Base-by-base conservation (phyloP, 2,888 invertebrate genomes). In the Eugnorisma glareosa region DNA sequence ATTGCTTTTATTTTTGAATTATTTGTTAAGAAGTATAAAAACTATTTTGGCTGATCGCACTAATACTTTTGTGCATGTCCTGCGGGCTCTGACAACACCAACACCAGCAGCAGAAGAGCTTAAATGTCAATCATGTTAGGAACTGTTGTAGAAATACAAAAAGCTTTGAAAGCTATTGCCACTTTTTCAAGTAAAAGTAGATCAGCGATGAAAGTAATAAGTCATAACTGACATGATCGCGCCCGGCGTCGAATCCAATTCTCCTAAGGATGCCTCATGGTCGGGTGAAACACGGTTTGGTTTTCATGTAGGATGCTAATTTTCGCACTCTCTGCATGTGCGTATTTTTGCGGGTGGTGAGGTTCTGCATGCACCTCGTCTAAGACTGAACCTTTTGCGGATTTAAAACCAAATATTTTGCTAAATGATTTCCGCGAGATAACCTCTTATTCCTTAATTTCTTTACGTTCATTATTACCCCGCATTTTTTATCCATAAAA, bases 1-100 rank as follows among this genome's bases (percentile, higher is more conserved):
- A 11, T 70, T 1, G 48, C 40, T 24, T 88, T 88, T 21, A 48
- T 82, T 40, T 28, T 78, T 37, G 88, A 87, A 75, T 6, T 88
- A 45, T 28, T 78, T 24, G 57, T 31, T 35, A 35, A 21, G n/a
- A 37, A 37, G 0, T 64, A 40, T n/a, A 40, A 64, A 7, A n/a
- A 37, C 15, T 40, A n/a, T 43, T 31, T 59, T 31, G 59, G 21
- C 10, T 59, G 31, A 59, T 59, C 18, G 4, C 31, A 21, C 10
- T 2, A 18, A 31, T 59, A 31, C 31, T 21, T 59, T 15, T 28
- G 28, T 57, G 57, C 18, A 28, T 35, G 6, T 24, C 11, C 18
- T 31, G 31, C 2, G 18, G 10, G 8, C 31, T 21, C 21, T 21
- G 8, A 31, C 31, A 31, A 59, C 8, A 59, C 31, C 18, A 59